Percentiles rank a stretch among this genome's conserved stretches.
Conservation (phyloP, 2,888 invertebrate genomes). For the Taphrorychus bicolor region DNA sequence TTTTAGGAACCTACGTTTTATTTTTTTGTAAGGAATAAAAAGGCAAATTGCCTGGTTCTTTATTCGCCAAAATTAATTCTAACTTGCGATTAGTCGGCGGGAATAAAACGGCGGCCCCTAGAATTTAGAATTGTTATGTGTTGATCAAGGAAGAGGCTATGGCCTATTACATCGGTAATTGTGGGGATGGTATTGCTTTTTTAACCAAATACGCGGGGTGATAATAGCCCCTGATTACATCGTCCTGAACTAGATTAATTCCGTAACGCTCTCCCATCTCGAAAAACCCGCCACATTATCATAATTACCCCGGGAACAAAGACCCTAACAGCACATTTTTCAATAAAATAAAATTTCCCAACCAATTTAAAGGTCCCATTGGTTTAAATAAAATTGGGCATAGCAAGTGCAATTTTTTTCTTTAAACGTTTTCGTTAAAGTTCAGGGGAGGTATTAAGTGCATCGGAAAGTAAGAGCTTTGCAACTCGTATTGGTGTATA, state of each 20-base stretch:
- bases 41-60: background rate
- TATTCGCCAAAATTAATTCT: slow-evolving; percentile 21
- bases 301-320: slow-evolving; percentile 32
- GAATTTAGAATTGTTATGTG: slow-evolving; percentile 57
- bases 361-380: slow-evolving; percentile 23
- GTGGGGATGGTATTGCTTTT: slow-evolving; percentile 61
- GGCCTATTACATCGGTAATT: slow-evolving; percentile 59
- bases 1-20: background rate
- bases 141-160: slow-evolving; percentile 59
- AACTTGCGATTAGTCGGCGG: slow-evolving; percentile 22
- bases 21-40: background rate
- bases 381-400: slow-evolving; percentile 2
- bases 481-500: no score
- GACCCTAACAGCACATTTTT: slow-evolving; percentile 30
- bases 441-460: background rate
- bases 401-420: background rate
- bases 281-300: slow-evolving; percentile 36
- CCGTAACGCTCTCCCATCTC: slow-evolving; percentile 43
- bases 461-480: no score
- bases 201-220: slow-evolving; percentile 62
- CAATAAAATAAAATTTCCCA: slow-evolving; percentile 29
- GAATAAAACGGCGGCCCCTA: slow-evolving; percentile 41
- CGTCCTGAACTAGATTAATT: slow-evolving; percentile 57
- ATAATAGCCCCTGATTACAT: slow-evolving; percentile 58
- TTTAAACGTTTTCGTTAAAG: background rate